Evolutionary conservation across 2,888 invertebrate genomes (phyloP).

Genomic region (Oxytorus armatus): DNA sequence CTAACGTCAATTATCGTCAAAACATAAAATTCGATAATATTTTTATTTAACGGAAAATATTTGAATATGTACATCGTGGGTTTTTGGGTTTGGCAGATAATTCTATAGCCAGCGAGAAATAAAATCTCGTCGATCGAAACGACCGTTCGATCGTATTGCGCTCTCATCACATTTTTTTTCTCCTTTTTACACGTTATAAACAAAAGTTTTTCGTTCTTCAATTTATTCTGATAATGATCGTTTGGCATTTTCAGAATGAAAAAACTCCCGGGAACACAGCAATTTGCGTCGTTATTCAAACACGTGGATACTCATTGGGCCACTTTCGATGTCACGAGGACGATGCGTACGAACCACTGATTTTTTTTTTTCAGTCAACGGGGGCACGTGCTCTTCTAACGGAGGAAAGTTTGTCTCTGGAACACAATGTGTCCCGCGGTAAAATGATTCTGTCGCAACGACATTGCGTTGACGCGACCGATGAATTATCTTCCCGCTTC

Average conservation of each 20-base stretch:
- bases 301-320: background rate
- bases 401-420: background rate
- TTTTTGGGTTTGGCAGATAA: slow-evolving; percentile 16
- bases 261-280: background rate
- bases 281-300: background rate
- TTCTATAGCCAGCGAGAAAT: slow-evolving; percentile 37
- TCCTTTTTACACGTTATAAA: slow-evolving; percentile 44
- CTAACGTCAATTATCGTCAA: no score
- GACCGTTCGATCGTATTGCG: slow-evolving; percentile 33
- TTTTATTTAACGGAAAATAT: slow-evolving; percentile 81
- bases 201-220: slow-evolving; percentile 1
- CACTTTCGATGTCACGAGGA: background rate
- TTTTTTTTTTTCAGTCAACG: background rate
- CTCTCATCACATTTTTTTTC: slow-evolving; percentile 10
- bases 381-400: no score
- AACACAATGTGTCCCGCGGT: no score
- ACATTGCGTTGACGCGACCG: no score
- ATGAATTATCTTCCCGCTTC: no score
- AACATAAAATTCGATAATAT: background rate
- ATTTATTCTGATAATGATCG: slow-evolving; percentile 28
- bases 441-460: no score
- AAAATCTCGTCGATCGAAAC: slow-evolving; percentile 38
- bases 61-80: slow-evolving; percentile 80
- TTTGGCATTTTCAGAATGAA: slow-evolving; percentile 17
- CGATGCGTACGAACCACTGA: background rate